Conservation (phyloP, 2,113 vertebrate species). For the Ochotona princeps region DNA sequence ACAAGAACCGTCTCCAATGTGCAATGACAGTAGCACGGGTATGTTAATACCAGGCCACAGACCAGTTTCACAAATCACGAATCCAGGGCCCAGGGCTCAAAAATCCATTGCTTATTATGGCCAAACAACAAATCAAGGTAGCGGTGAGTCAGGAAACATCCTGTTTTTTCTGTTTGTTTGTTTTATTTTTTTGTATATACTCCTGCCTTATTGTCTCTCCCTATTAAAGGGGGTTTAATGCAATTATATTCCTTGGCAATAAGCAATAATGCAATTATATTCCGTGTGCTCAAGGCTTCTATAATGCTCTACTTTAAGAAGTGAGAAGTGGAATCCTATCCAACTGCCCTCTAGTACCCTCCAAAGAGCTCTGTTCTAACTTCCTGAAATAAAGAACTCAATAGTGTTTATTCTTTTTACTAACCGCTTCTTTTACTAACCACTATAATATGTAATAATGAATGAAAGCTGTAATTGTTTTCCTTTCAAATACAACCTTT, state of each 20-base stretch:
- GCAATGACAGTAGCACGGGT: too few species aligned
- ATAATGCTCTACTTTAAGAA: background rate
- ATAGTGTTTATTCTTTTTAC: conserved; percentile 41
- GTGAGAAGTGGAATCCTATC: background rate
- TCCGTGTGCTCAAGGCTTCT: too few species aligned
- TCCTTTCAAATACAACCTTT: conserved; percentile 66
- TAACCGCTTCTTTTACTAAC: conserved; percentile 66
- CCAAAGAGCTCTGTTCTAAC: background rate
- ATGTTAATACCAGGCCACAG: too few species aligned
- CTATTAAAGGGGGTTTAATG: too few species aligned
- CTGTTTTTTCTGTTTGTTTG: background rate
- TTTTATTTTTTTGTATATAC: background rate
- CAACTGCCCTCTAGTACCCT: background rate
- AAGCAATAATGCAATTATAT: too few species aligned
- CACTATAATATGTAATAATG: conserved; percentile 70
- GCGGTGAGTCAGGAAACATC: background rate
- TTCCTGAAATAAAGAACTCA: background rate
- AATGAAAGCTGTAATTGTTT: conserved; percentile 63
- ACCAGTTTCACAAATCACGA: conserved; percentile 19
- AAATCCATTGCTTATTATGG: background rate
- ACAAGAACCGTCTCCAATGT: too few species aligned
- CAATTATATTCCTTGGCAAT: too few species aligned
- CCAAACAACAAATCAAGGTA: background rate
- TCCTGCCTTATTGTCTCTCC: background rate
- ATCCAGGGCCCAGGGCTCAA: background rate